Percentiles rank a stretch among this genome's conserved stretches.
phyloP scores from a whole-genome alignment of 2,888 invertebrate genomes.

The Podabrus alpinus region DNA sequence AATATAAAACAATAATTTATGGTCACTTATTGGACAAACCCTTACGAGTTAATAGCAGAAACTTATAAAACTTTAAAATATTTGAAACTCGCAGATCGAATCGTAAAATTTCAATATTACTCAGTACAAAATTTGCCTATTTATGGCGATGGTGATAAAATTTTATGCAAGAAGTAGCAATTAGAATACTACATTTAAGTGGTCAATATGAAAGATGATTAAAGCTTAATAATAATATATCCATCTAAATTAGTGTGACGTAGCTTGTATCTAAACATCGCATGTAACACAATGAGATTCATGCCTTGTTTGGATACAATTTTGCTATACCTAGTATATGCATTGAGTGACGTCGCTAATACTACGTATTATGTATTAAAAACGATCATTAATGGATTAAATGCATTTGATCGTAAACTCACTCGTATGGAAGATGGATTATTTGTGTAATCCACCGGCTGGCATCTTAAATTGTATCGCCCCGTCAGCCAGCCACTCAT shows the following conservation, averaged over 20 bases:
- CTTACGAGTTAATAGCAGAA: too few relatives aligned
- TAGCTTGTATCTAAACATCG: too few relatives aligned
- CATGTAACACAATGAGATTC: too few relatives aligned
- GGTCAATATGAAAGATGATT: background rate
- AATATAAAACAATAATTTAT: too few relatives aligned
- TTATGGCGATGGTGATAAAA: background rate
- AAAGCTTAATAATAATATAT: background rate
- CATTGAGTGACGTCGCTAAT: too few relatives aligned
- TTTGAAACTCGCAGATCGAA: background rate
- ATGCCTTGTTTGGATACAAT: too few relatives aligned
- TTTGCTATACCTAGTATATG: too few relatives aligned
- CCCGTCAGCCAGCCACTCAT: constrained; percentile 93
- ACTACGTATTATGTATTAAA: too few relatives aligned
- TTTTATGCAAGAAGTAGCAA: background rate
- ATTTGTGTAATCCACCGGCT: constrained; percentile 94
- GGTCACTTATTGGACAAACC: too few relatives aligned
- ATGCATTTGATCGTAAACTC: constrained; percentile 56
- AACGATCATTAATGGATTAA: background rate
- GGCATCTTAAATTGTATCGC: constrained; percentile 93
- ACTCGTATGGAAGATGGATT: constrained; percentile 90
- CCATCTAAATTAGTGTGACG: background rate
- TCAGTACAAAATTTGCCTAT: background rate
- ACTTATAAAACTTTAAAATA: too few relatives aligned
- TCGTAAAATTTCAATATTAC: background rate
- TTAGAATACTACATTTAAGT: background rate